Evolutionary conservation across 2,888 invertebrate genomes (phyloP), one percentile per base, ranked within the genome.

Genomic region (Calliscelio sp.): DNA sequence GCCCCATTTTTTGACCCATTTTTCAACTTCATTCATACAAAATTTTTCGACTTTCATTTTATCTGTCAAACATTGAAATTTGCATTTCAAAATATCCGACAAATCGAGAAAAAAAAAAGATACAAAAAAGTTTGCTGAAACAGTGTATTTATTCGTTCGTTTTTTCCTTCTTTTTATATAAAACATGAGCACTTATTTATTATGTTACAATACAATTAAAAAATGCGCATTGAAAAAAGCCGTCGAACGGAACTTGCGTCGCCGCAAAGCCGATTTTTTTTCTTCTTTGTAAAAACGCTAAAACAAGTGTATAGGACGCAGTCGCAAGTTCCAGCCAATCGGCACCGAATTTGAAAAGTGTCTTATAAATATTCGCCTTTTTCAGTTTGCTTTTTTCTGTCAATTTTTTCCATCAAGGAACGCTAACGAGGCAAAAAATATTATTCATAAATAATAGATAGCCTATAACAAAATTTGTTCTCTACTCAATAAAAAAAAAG

Each of bases 181-280:
- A 79, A 79, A 79, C 78, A 79, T 79, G 63, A 71, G 71, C 61
- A 70, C 79, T 79, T 79, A 79, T 77, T 57, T 38, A 75, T 66
- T 77, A 77, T 77, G 51, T 71, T 79, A 79, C 63, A 71, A 63
- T 61, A 55, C 6, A 53, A 79, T 16, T 61, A 59, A 75, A 61
- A 79, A 79, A 61, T 66, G 49, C 53, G 51, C 28, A 32, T 61
- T 25, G 22, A 44, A 55, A 75, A 70, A 59, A 28, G n/a, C 20
- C 14, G 32, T 20, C 32, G 44, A 10, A 0, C 35, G n/a, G 25
- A 61, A 59, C 8, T 77, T 55, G 75, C 41, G 25, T n/a, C n/a
- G n/a, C 8, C 35, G 49, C 8, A 38, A 41, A n/a, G 2, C 2
- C n/a, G n/a, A n/a, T n/a, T n/a, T n/a, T n/a, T n/a, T n/a, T n/a